Base-by-base conservation (phyloP, 2,797 vertebrate species). In the Antennarius maculatus region DNA sequence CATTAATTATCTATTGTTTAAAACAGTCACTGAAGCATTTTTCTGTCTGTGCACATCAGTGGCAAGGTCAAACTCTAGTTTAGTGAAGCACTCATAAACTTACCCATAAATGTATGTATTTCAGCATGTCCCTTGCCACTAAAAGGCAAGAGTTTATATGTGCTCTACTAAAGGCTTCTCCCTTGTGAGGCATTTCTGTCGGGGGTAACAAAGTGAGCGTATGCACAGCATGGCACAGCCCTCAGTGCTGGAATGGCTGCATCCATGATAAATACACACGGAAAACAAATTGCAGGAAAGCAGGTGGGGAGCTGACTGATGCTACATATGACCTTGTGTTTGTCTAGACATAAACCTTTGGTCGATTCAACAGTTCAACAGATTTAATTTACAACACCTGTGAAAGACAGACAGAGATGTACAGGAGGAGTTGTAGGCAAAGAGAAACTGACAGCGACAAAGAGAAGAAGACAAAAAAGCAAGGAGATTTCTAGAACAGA, bases 121-220 rank as follows among this genome's bases (percentile, higher is more conserved):
- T 75, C 75, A 84, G 81, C 71, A 79, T 86, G 83, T 80, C 82
- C 82, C 74, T 54, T 78, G 80, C 85, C 66, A 76, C 83, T 90
- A 88, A 88, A 85, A 90, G 69, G 76, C 69, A 71, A 61, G 79
- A 84, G 83, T 89, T 92, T 85, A 88, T 85, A 83, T 86, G 81
- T 80, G 81, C 77, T 83, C 80, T 72, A 75, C 84, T 90, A 88
- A 90, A 89, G 84, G 76, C 80, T 85, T 84, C 63, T 90, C 87
- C 87, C 89, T 64, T 54, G 87, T 83, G 89, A 85, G 85, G 58
- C 85, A 77, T 89, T 82, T 76, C 84, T 85, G 85, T 88, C 80
- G 51, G 67, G 86, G 79, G 79, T 87, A 90, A 88, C 85, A 89
- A 82, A 88, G 86, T 83, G 85, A 84, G 75, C 54, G 66, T 87